Conservation (phyloP, 2,888 invertebrate species). For the Troides oblongomaculatus region DNA sequence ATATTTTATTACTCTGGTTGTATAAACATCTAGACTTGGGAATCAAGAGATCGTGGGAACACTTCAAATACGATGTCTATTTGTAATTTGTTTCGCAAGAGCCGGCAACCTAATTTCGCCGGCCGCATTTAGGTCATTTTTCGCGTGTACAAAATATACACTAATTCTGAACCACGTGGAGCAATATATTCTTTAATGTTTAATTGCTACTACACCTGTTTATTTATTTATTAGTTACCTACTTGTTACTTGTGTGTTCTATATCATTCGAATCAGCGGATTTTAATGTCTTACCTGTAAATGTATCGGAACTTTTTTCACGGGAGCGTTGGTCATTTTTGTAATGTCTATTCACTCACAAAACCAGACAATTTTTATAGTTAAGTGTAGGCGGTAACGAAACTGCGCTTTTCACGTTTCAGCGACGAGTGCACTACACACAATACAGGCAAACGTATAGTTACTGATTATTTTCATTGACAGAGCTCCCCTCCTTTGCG, state of each 20-base stretch:
- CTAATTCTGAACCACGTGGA: not conserved
- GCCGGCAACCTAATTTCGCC: slow-evolving; percentile 30
- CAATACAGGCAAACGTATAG: slow-evolving; percentile 35
- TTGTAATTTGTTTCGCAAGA: slow-evolving; percentile 28
- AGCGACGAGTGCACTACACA: slow-evolving; percentile 33
- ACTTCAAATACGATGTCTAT: slow-evolving; percentile 16
- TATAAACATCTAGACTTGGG: slow-evolving; percentile 22
- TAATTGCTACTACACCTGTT: not conserved
- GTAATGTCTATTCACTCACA: slow-evolving; percentile 58
- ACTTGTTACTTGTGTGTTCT: slow-evolving; percentile 24
- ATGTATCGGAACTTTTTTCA: slow-evolving; percentile 97
- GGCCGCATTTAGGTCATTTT: slow-evolving; percentile 27
- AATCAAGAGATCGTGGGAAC: slow-evolving; percentile 28
- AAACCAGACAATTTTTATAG: slow-evolving; percentile 49
- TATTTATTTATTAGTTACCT: not conserved
- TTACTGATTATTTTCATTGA: slow-evolving; percentile 56
- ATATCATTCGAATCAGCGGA: slow-evolving; percentile 57
- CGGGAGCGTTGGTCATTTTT: slow-evolving; percentile 86
- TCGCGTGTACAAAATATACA: slow-evolving; percentile 17
- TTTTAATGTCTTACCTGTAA: slow-evolving; percentile 85
- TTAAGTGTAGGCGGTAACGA: slow-evolving; percentile 58
- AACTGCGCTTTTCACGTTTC: slow-evolving; percentile 48
- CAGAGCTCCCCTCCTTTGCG: slow-evolving; percentile 66
- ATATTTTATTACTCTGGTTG: not conserved
- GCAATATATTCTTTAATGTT: not conserved